phyloP scores from a whole-genome alignment of 2,888 invertebrate species.

The Vanessa cardui region DNA sequence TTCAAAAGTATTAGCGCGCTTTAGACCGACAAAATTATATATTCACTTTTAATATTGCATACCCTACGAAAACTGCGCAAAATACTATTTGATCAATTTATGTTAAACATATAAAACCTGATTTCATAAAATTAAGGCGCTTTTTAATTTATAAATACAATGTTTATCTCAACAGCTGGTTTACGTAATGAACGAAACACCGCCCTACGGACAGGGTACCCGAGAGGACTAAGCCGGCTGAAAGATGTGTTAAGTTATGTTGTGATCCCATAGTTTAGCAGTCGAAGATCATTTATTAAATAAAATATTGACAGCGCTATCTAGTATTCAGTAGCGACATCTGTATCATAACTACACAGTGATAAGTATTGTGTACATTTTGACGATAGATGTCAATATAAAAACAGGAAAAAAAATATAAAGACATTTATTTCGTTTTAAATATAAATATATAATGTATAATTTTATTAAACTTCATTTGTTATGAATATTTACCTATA shows the following conservation, averaged over 20 bases:
- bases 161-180: slow-evolving; percentile 67
- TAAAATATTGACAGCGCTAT: slow-evolving; percentile 43
- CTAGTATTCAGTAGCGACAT: slow-evolving; percentile 55
- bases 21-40: slow-evolving; percentile 9
- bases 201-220: slow-evolving; percentile 70
- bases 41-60: background rate
- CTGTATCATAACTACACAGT: slow-evolving; percentile 14
- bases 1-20: slow-evolving; percentile 50
- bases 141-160: slow-evolving; percentile 36
- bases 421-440: background rate
- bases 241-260: slow-evolving; percentile 54
- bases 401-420: background rate
- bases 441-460: background rate
- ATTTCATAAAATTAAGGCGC: background rate
- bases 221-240: slow-evolving; percentile 72
- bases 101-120: background rate
- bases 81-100: background rate
- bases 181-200: slow-evolving; percentile 75
- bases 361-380: background rate
- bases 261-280: slow-evolving; percentile 30
- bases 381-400: slow-evolving; percentile 16
- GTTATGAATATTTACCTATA: background rate
- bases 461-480: background rate
- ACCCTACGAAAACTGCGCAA: background rate
- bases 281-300: slow-evolving; percentile 13